phyloP scores from a whole-genome alignment of 2,888 invertebrate genomes.

The Erannis defoliaria region DNA sequence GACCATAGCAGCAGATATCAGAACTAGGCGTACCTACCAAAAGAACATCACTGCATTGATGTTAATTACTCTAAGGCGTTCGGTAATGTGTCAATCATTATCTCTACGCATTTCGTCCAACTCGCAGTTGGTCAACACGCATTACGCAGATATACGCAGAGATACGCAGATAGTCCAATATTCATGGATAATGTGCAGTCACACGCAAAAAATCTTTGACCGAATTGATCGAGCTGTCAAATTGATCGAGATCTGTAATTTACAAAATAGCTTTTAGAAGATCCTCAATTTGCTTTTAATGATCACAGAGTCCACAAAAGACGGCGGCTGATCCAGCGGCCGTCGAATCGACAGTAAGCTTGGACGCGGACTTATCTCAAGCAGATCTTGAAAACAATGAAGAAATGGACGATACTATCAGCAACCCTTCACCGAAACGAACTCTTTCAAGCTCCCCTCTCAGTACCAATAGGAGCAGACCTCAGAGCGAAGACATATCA shows the following conservation, averaged over 20 bases:
- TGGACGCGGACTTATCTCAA: constrained; percentile 57
- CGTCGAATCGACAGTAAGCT: constrained; percentile 58
- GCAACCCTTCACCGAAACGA: constrained; percentile 49
- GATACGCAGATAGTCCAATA: too few species aligned
- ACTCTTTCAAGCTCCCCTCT: constrained; percentile 35
- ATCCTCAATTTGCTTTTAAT: not conserved
- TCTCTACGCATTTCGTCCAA: too few species aligned
- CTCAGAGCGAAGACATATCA: constrained; percentile 43
- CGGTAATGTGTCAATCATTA: too few species aligned
- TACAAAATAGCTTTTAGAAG: not conserved
- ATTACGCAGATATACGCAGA: too few species aligned
- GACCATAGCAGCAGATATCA: too few species aligned
- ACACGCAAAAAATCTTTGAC: too few species aligned
- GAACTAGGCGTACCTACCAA: too few species aligned
- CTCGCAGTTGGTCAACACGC: too few species aligned
- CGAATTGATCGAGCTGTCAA: too few species aligned
- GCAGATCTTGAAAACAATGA: constrained; percentile 59
- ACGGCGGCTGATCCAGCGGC: constrained; percentile 54
- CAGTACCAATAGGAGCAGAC: constrained; percentile 35
- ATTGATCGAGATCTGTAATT: not conserved
- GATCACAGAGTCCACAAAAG: constrained; percentile 62
- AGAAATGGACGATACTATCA: constrained; percentile 49
- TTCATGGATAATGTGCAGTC: too few species aligned
- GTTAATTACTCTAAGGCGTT: too few species aligned
- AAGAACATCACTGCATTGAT: too few species aligned